Conservation (phyloP, 2,113 vertebrate species). For the Engraulis encrasicolus region DNA sequence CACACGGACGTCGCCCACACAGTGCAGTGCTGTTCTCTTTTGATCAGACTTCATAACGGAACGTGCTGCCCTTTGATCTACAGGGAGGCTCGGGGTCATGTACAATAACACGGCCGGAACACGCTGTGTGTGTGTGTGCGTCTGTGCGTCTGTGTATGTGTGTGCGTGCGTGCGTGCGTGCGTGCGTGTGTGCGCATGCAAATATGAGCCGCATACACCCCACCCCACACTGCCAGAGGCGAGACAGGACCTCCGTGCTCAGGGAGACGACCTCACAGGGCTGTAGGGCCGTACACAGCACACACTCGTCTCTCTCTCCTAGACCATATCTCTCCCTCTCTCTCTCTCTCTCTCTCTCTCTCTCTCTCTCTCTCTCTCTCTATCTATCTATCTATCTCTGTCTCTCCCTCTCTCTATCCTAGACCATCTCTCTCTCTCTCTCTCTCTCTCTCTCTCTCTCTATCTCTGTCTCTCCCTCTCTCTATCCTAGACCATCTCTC, state of each 20-base stretch:
- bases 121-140: no score
- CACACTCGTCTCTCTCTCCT: background rate
- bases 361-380: background rate
- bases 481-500: no score
- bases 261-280: background rate
- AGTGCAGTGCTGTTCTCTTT: no score
- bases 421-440: background rate
- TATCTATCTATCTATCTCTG: background rate
- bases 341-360: background rate
- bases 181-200: no score
- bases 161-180: no score
- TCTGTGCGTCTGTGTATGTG: no score
- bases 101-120: no score
- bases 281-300: no score
- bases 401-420: slow-evolving; percentile 2
- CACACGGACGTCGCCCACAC: no score
- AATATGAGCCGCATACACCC: background rate
- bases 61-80: no score
- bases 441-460: background rate
- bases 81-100: no score
- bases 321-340: background rate
- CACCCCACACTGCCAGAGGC: background rate
- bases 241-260: background rate
- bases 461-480: background rate
- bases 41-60: no score